Conservation (phyloP, 2,113 vertebrate species). For the Peromyscus californicus region DNA sequence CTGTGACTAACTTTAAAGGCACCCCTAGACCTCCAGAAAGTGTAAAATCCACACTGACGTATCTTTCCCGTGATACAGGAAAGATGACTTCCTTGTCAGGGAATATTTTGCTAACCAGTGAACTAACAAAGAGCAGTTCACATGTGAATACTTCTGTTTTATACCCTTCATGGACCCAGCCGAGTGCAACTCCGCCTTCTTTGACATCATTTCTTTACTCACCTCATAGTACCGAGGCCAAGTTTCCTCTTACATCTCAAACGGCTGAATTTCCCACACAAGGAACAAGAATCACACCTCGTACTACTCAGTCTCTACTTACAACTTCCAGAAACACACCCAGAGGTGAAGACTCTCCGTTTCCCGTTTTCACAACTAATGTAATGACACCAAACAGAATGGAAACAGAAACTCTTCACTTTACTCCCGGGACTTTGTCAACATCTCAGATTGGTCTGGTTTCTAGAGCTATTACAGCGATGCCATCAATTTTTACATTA, state of each 20-base stretch:
- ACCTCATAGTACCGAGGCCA: conserved; percentile 12
- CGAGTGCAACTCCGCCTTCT: not conserved
- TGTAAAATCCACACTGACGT: conserved; percentile 17
- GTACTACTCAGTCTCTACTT: conserved; percentile 24
- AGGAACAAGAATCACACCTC: conserved; percentile 49
- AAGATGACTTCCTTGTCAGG: conserved; percentile 61
- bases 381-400: not conserved
- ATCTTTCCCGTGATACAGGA: conserved; percentile 45
- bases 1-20: conserved; percentile 35
- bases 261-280: conserved; percentile 32
- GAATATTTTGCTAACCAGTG: conserved; percentile 35
- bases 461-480: conserved; percentile 40
- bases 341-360: conserved; percentile 31
- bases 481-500: conserved; percentile 2
- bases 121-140: conserved; percentile 24
- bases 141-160: conserved; percentile 28
- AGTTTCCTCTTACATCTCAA: conserved; percentile 44
- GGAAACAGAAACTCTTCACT: conserved; percentile 11
- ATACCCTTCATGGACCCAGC: not conserved
- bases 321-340: conserved; percentile 35
- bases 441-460: conserved; percentile 24
- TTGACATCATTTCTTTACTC: conserved; percentile 56
- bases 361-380: not conserved
- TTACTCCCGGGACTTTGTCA: conserved; percentile 40
- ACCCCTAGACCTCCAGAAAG: conserved; percentile 40